Conservation (phyloP, 1,140 invertebrate species). For the Pogonomyrmex barbatus region DNA sequence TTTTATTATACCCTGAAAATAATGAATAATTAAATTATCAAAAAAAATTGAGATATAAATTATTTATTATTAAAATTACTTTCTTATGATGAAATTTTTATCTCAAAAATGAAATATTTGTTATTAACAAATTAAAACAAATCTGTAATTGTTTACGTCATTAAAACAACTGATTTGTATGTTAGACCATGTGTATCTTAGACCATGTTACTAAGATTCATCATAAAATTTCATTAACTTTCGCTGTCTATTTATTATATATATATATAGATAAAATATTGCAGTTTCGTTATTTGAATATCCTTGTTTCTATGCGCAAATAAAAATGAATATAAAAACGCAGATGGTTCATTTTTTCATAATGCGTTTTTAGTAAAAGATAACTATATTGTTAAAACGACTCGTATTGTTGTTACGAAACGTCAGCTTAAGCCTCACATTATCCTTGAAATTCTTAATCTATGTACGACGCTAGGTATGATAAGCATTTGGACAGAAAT, state of each 20-base stretch:
- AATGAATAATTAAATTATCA: conserved; percentile 5
- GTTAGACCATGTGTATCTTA: background rate
- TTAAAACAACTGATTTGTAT: background rate
- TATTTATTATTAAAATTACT: background rate
- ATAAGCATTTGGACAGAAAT: conserved; percentile 62
- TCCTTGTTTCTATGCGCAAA: background rate
- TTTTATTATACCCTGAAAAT: background rate
- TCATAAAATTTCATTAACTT: background rate
- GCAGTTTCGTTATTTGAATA: conserved; percentile 61
- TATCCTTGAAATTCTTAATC: conserved; percentile 37
- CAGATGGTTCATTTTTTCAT: background rate
- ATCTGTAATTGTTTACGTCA: background rate
- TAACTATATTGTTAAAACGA: conserved; percentile 28
- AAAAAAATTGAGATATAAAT: background rate
- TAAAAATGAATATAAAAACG: conserved; percentile 49
- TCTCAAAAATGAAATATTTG: background rate
- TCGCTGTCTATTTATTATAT: background rate
- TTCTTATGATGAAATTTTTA: background rate
- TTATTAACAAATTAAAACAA: background rate
- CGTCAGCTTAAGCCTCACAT: conserved; percentile 56
- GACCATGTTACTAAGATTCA: background rate
- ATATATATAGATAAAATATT: conserved; percentile 22
- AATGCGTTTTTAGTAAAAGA: conserved; percentile 12
- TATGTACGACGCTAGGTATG: conserved; percentile 54
- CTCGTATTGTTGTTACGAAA: background rate